phyloP scores from a whole-genome alignment of 2,888 invertebrate genomes.

The Druceiella hillmani region DNA sequence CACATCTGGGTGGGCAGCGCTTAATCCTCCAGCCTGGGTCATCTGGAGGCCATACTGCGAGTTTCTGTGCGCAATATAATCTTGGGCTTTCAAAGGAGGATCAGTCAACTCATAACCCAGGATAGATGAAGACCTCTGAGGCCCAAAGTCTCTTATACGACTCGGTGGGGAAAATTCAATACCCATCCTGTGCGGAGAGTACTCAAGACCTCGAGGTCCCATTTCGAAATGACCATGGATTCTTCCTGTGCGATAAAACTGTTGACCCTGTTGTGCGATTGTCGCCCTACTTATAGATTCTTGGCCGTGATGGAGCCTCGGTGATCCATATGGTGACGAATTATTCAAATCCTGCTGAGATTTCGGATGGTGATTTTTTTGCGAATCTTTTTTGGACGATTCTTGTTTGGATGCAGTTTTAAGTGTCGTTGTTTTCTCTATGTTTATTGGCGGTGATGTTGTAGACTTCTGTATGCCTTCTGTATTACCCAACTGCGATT shows the following conservation, averaged over 20 bases:
- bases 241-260: slow-evolving; percentile 36
- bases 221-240: slow-evolving; percentile 47
- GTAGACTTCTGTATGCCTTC: no score
- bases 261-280: slow-evolving; percentile 33
- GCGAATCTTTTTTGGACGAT: neutral
- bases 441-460: no score
- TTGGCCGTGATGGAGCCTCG: slow-evolving; percentile 29
- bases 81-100: slow-evolving; percentile 37
- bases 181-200: slow-evolving; percentile 45
- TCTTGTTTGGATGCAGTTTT: slow-evolving; percentile 28
- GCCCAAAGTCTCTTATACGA: slow-evolving; percentile 40
- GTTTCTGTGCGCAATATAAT: slow-evolving; percentile 38
- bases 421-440: no score
- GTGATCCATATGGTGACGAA: slow-evolving; percentile 24
- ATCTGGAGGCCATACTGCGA: slow-evolving; percentile 37
- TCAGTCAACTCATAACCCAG: slow-evolving; percentile 47
- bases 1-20: slow-evolving; percentile 39
- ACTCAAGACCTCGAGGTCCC: slow-evolving; percentile 46
- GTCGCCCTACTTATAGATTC: slow-evolving; percentile 38
- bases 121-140: slow-evolving; percentile 44
- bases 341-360: slow-evolving; percentile 6
- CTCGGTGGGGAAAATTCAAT: slow-evolving; percentile 36
- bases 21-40: slow-evolving; percentile 36
- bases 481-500: slow-evolving; percentile 5
- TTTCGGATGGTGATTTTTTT: slow-evolving; percentile 8